Percentiles rank a stretch among this genome's conserved stretches.
Conservation (phyloP, 2,888 invertebrate genomes). For the Nephrotoma guestfalica region DNA sequence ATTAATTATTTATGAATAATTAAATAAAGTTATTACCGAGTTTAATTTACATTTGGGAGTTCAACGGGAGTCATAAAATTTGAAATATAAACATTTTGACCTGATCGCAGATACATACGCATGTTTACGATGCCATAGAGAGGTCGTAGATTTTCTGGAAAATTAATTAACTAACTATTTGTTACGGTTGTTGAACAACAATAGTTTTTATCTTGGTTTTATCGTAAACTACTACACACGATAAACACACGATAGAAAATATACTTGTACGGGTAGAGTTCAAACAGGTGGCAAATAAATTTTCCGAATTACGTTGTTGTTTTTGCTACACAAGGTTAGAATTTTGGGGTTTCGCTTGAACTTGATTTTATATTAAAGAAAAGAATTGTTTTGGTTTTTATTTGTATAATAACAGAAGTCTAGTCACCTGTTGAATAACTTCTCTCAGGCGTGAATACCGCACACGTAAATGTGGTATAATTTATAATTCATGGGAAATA, state of each 20-base stretch:
- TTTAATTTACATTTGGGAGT: background rate
- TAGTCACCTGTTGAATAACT: no score
- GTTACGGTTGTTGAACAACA: background rate
- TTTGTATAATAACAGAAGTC: no score
- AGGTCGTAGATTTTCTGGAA: background rate
- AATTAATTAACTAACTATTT: background rate
- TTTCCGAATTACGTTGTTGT: background rate
- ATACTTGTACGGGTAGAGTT: background rate
- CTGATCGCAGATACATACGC: background rate
- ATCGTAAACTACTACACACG: background rate
- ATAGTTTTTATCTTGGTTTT: background rate
- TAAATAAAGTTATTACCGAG: background rate
- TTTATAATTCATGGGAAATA: no score
- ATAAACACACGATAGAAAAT: background rate
- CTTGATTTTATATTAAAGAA: background rate
- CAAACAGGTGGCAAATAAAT: background rate
- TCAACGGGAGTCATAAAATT: background rate
- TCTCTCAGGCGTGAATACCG: no score
- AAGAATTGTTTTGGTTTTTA: no score
- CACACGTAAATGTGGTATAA: no score
- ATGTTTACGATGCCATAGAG: background rate
- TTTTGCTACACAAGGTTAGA: background rate
- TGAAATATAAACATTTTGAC: background rate
- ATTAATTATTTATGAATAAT: background rate
- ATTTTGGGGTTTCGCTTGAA: background rate